Percentiles rank a stretch among this genome's conserved stretches.
Conservation (phyloP, 2,113 vertebrate genomes). For the Campylorhamphus procurvoides region DNA sequence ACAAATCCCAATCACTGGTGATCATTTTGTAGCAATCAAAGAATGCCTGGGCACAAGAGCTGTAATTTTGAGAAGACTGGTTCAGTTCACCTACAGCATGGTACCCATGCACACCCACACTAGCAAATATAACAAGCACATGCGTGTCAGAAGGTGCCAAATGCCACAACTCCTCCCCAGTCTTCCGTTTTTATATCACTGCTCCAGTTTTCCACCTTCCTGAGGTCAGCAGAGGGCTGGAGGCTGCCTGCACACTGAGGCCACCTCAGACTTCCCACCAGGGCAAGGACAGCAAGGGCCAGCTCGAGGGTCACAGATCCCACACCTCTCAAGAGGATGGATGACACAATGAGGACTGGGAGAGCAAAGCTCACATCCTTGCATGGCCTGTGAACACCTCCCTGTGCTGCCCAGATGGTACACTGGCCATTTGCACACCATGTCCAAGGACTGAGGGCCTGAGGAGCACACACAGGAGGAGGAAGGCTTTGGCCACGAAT, state of each 20-base stretch:
- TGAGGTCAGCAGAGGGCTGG: background rate
- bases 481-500: background rate
- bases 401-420: rapidly evolving
- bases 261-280: background rate
- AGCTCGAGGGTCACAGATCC: background rate
- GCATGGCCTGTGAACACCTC: rapidly evolving
- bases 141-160: background rate
- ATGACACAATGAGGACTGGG: rapidly evolving
- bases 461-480: background rate
- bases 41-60: background rate
- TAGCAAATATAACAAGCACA: background rate
- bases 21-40: background rate
- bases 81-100: background rate
- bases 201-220: background rate
- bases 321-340: background rate
- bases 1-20: rapidly evolving
- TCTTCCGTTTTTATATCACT: background rate
- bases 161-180: background rate
- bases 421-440: background rate
- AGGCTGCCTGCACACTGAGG: background rate
- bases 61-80: background rate
- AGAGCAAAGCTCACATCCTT: background rate
- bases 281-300: rapidly evolving
- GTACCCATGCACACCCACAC: background rate
- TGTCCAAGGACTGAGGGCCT: rapidly evolving